Conservation (phyloP, 2,113 vertebrate species). For the Anser brachyrhynchus region DNA sequence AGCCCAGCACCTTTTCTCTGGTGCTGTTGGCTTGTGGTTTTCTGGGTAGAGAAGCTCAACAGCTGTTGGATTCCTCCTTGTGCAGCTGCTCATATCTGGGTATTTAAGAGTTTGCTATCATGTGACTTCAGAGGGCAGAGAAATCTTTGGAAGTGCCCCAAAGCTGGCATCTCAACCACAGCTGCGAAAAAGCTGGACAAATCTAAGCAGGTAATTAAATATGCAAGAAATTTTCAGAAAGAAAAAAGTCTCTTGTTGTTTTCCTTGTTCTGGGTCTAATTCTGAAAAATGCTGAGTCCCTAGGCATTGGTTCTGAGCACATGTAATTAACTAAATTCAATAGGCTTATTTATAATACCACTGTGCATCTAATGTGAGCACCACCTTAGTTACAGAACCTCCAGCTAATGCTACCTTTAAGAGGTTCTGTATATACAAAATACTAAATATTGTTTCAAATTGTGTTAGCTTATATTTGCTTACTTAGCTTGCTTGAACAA, state of each 20-base stretch:
- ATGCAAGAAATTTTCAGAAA: not conserved
- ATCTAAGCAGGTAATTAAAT: not conserved
- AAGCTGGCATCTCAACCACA: not conserved
- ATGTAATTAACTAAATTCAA: not conserved
- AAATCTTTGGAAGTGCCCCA: slow-evolving; percentile 14
- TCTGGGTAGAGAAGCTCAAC: not conserved
- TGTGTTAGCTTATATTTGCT: not conserved
- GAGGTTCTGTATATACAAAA: not conserved
- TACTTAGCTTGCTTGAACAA: not conserved
- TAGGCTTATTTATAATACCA: not conserved
- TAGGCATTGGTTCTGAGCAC: not conserved
- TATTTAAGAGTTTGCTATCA: not conserved
- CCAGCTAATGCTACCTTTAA: not conserved
- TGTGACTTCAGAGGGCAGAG: slow-evolving; percentile 1
- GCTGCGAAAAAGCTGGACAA: not conserved
- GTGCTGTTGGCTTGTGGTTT: slow-evolving; percentile 6
- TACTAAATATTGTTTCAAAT: not conserved
- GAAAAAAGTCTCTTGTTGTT: not conserved
- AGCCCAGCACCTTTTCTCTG: not conserved
- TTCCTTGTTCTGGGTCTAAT: not conserved
- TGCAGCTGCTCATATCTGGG: slow-evolving; percentile 44
- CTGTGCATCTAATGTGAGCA: not conserved
- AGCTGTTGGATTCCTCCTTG: slow-evolving; percentile 48
- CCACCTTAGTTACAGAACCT: not conserved
- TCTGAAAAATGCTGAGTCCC: not conserved